phyloP scores from a whole-genome alignment of 2,113 vertebrate genomes.

The Solea senegalensis region DNA sequence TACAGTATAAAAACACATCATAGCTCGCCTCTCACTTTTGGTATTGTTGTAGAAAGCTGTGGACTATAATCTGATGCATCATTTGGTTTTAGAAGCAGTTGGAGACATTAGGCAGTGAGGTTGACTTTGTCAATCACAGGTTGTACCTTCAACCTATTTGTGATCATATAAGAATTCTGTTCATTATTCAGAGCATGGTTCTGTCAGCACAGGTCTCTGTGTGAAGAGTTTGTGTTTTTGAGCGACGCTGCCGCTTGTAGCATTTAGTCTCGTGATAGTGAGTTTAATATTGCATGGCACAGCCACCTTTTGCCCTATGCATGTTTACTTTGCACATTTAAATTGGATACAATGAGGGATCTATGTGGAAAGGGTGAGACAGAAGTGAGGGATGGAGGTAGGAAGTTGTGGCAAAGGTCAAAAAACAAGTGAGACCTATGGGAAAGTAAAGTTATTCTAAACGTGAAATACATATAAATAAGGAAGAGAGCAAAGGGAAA shows the following conservation, averaged over 20 bases:
- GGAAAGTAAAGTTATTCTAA: neutral
- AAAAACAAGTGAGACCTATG: slow-evolving; percentile 1
- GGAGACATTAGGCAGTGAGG: slow-evolving; percentile 10
- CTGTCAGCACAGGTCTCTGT: slow-evolving; percentile 12
- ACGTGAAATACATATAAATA: neutral
- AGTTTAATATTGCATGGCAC: slow-evolving; percentile 15
- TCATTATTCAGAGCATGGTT: slow-evolving; percentile 34
- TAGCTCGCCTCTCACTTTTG: too few species aligned
- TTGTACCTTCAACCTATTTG: slow-evolving; percentile 7
- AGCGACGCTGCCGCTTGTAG: slow-evolving; percentile 31
- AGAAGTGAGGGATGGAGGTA: neutral
- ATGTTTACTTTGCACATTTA: slow-evolving; percentile 13
- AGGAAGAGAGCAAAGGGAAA: neutral
- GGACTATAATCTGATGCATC: too few species aligned
- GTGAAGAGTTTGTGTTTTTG: slow-evolving; percentile 9
- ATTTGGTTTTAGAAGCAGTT: neutral
- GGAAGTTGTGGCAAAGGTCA: neutral
- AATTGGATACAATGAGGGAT: neutral
- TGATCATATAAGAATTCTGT: slow-evolving; percentile 28
- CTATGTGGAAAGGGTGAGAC: neutral
- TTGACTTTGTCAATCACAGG: slow-evolving; percentile 35
- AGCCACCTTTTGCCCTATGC: slow-evolving; percentile 22
- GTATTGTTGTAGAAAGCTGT: too few species aligned
- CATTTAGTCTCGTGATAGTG: slow-evolving; percentile 15
- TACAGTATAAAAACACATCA: too few species aligned